These are phyloP conservation scores for Misgurnus anguillicaudatus DNA, from an alignment of 2,113 vertebrate genomes.

Conservation along the genomic window DNA sequence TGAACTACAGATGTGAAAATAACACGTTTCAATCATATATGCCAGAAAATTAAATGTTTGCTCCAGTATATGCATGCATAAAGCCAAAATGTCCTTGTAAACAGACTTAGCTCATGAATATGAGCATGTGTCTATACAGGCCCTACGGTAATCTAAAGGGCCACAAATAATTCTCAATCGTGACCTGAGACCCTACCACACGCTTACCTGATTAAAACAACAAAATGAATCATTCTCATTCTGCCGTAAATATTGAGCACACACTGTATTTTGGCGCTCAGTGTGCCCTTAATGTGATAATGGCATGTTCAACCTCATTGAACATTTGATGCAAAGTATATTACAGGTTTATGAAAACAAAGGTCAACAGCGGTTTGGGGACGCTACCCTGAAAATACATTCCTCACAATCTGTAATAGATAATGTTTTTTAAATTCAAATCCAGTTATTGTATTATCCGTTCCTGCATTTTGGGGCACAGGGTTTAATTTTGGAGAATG, in stretches of 20 bases:
- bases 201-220: not conserved
- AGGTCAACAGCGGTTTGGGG: no score
- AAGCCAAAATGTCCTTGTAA: not conserved
- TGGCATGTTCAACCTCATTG: constrained; percentile 35
- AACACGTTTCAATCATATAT: no score
- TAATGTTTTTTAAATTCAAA: constrained; percentile 68
- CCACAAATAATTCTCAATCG: not conserved
- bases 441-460: constrained; percentile 63
- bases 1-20: no score
- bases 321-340: constrained; percentile 4
- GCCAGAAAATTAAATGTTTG: no score
- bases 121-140: not conserved
- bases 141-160: constrained; percentile 13
- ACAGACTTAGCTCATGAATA: not conserved
- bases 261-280: not conserved
- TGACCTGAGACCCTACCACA: constrained; percentile 24
- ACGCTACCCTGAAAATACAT: constrained; percentile 35
- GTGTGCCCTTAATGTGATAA: constrained; percentile 22
- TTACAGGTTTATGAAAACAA: constrained; percentile 36
- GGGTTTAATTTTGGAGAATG: constrained; percentile 63
- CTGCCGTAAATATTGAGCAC: not conserved
- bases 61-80: no score
- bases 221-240: not conserved
- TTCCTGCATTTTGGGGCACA: constrained; percentile 49
- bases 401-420: constrained; percentile 58